A percentile compares a stretch with the other conserved stretches of the same genome.
Conservation (phyloP, 2,888 invertebrate species). For the Stenchaetothrips biformis region DNA sequence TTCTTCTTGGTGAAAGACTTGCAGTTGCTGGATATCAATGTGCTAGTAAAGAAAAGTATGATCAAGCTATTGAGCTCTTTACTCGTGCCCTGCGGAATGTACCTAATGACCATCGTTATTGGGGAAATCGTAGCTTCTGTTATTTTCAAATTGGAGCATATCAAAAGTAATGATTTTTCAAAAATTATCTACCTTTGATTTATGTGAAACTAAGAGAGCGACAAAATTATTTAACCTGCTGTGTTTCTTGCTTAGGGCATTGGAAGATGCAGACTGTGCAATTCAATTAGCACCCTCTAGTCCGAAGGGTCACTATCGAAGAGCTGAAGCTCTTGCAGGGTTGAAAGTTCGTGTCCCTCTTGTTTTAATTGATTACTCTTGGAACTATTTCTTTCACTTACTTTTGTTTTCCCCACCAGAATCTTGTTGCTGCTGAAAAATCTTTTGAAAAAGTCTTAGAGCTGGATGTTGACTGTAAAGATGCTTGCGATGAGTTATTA, state of each 20-base stretch:
- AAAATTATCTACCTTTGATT: neutral
- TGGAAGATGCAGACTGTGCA: conserved; percentile 49
- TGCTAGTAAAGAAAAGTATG: conserved; percentile 33
- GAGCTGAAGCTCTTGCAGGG: conserved; percentile 48
- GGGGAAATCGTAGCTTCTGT: conserved; percentile 34
- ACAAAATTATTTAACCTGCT: neutral
- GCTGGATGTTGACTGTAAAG: conserved; percentile 47
- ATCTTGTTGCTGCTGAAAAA: conserved; percentile 44
- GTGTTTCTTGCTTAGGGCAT: conserved; percentile 43
- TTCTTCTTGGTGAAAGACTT: conserved; percentile 29
- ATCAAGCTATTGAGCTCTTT: conserved; percentile 32
- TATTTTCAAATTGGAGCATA: conserved; percentile 34
- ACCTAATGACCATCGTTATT: conserved; percentile 33
- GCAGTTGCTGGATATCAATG: conserved; percentile 32
- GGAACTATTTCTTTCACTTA: neutral
- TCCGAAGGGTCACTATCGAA: conserved; percentile 50
- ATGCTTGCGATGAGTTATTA: conserved; percentile 45
- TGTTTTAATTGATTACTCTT: no score
- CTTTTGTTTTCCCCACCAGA: neutral
- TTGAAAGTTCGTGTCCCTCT: conserved; percentile 44
- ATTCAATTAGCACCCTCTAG: conserved; percentile 46
- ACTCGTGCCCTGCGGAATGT: conserved; percentile 10
- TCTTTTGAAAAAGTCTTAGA: conserved; percentile 47
- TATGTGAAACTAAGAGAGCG: no score
- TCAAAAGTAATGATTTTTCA: conserved; percentile 30